Percentiles rank a stretch among this genome's conserved stretches.
Conservation (phyloP, 2,888 invertebrate genomes). For the Meghimatium bilineatum region DNA sequence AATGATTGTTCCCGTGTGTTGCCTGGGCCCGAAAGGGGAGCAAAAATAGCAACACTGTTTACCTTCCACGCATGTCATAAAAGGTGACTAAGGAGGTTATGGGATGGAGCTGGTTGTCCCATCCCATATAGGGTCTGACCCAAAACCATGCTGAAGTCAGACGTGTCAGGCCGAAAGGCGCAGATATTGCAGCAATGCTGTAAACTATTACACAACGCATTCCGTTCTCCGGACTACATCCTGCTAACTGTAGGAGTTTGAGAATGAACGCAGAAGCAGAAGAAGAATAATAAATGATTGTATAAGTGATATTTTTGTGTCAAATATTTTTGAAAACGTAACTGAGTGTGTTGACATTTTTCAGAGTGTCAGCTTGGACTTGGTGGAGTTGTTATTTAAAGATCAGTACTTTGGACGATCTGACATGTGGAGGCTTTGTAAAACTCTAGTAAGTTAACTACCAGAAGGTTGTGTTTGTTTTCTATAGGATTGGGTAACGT, state of each 20-base stretch:
- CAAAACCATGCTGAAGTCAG: not conserved
- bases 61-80: too few relatives aligned
- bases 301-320: too few relatives aligned
- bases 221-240: not conserved
- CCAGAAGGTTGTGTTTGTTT: not conserved
- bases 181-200: not conserved
- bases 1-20: too few relatives aligned
- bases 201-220: not conserved
- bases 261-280: not conserved
- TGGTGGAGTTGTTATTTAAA: slow-evolving; percentile 96
- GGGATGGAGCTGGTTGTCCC: too few relatives aligned
- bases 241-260: not conserved
- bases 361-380: slow-evolving; percentile 89
- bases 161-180: not conserved
- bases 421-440: slow-evolving; percentile 97
- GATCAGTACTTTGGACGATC: slow-evolving; percentile 98
- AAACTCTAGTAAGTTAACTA: slow-evolving; percentile 84
- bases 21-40: too few relatives aligned
- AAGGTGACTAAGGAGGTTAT: too few relatives aligned
- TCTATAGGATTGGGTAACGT: too few relatives aligned
- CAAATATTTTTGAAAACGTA: too few relatives aligned
- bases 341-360: too few relatives aligned
- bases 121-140: too few relatives aligned
- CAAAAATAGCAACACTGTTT: too few relatives aligned
- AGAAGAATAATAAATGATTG: not conserved